Percentiles rank a stretch among this genome's conserved stretches.
Conservation (phyloP, 2,888 invertebrate genomes). For the Isotomurus palustris region DNA sequence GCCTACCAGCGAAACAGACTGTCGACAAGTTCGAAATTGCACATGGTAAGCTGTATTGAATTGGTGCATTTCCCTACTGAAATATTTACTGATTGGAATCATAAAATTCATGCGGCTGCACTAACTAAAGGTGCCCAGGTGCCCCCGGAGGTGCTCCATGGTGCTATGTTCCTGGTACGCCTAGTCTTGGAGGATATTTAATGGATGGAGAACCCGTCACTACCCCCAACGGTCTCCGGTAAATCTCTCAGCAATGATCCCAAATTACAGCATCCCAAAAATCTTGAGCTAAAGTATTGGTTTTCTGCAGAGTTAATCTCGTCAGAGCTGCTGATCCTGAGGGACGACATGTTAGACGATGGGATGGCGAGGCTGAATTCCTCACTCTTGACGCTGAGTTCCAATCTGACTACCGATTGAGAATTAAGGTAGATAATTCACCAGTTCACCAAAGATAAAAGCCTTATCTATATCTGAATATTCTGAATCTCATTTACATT, state of each 20-base stretch:
- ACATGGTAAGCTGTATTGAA: slow-evolving; percentile 9
- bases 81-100: not conserved
- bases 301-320: slow-evolving; percentile 16
- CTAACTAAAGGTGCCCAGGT: slow-evolving; percentile 1
- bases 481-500: not conserved
- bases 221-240: slow-evolving; percentile 30
- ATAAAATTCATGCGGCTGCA: not conserved
- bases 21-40: slow-evolving; percentile 15
- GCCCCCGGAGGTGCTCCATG: slow-evolving; percentile 11
- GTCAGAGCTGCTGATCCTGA: slow-evolving; percentile 6
- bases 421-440: slow-evolving; percentile 25
- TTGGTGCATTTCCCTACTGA: not conserved
- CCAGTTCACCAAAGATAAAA: not conserved
- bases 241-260: not conserved
- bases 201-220: slow-evolving; percentile 30
- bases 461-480: not conserved
- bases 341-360: not conserved
- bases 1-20: slow-evolving; percentile 7
- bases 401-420: slow-evolving; percentile 36
- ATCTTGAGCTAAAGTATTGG: not conserved
- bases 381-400: slow-evolving; percentile 30
- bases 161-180: slow-evolving; percentile 20
- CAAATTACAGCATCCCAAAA: not conserved
- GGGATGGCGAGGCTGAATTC: slow-evolving; percentile 26
- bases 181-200: slow-evolving; percentile 20